phyloP scores from a whole-genome alignment of 2,888 invertebrate genomes.

The Aporophyla nigra region DNA sequence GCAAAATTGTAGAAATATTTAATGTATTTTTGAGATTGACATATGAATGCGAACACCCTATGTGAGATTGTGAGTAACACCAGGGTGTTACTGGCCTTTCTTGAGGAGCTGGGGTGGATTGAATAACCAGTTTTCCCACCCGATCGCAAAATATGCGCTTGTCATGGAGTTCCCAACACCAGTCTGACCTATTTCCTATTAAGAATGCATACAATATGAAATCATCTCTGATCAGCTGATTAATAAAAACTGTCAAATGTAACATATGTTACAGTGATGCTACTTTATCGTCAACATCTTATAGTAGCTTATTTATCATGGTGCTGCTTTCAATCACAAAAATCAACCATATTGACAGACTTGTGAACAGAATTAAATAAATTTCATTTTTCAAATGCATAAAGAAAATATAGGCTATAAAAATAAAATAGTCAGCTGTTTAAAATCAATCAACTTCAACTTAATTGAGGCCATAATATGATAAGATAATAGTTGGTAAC shows the following conservation, averaged over 20 bases:
- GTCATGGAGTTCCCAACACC: too few relatives aligned
- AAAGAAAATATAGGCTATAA: not conserved
- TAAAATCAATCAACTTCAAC: conserved; percentile 29
- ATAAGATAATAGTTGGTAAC: conserved; percentile 41
- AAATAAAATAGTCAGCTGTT: conserved; percentile 19
- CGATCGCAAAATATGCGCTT: too few relatives aligned
- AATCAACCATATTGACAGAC: not conserved
- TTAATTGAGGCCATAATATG: conserved; percentile 10
- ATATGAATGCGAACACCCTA: not conserved
- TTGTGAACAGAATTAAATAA: not conserved
- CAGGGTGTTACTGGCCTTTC: too few relatives aligned
- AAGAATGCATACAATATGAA: too few relatives aligned
- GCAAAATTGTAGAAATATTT: not conserved
- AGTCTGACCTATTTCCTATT: too few relatives aligned
- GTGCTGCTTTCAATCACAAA: not conserved
- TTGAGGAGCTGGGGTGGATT: too few relatives aligned
- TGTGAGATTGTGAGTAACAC: too few relatives aligned
- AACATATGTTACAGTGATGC: not conserved
- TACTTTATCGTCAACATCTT: not conserved
- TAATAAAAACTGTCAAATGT: not conserved
- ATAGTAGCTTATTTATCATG: not conserved
- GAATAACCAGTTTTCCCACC: too few relatives aligned
- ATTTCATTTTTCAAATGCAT: not conserved
- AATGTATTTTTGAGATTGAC: not conserved
- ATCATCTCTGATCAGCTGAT: not conserved